phyloP scores from a whole-genome alignment of 2,113 vertebrate species.

The Sander lucioperca region DNA sequence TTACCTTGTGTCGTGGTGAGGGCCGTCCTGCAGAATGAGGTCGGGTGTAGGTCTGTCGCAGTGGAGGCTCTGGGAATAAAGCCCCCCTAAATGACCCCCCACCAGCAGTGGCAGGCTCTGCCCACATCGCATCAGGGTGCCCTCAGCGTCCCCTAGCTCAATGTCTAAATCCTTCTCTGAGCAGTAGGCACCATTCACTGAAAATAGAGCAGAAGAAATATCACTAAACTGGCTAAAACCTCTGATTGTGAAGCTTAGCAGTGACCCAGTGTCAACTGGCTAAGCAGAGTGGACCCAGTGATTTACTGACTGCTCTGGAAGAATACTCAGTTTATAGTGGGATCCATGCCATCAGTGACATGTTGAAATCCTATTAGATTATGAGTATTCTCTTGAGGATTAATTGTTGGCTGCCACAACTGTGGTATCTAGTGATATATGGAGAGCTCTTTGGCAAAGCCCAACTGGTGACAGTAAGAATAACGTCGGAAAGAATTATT shows the following conservation, averaged over 20 bases:
- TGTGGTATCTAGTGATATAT: constrained; percentile 50
- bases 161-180: constrained; percentile 85
- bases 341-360: constrained; percentile 57
- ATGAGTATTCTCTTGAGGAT: constrained; percentile 61
- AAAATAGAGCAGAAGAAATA: constrained; percentile 27
- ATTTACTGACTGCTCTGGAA: constrained; percentile 42
- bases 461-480: constrained; percentile 50
- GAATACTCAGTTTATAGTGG: constrained; percentile 48
- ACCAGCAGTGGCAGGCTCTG: constrained; percentile 82
- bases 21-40: constrained; percentile 80
- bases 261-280: constrained; percentile 22
- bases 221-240: not conserved
- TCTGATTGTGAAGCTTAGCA: not conserved
- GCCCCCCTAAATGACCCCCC: constrained; percentile 80
- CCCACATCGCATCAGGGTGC: constrained; percentile 83
- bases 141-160: constrained; percentile 81
- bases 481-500: constrained; percentile 39
- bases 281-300: constrained; percentile 26
- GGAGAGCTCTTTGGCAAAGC: constrained; percentile 46
- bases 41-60: constrained; percentile 83
- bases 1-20: constrained; percentile 87
- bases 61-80: constrained; percentile 82
- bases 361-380: constrained; percentile 74
- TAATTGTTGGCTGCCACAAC: constrained; percentile 55
- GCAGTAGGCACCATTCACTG: constrained; percentile 87